Conservation (phyloP, 2,888 invertebrate genomes). For the Eilema sororculum region DNA sequence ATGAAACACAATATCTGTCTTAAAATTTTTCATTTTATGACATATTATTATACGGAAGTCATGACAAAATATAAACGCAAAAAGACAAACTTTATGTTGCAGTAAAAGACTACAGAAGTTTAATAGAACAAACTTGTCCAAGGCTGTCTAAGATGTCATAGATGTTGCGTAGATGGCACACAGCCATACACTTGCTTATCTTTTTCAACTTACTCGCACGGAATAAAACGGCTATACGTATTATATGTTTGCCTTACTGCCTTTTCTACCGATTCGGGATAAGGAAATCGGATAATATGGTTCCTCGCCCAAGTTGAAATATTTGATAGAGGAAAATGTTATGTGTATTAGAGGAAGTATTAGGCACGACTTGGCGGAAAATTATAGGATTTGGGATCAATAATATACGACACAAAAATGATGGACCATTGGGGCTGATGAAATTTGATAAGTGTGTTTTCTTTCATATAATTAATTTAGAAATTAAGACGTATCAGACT, state of each 20-base stretch:
- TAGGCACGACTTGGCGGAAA: constrained; percentile 13
- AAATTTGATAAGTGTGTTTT: not conserved
- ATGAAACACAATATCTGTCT: not conserved
- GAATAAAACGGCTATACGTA: constrained; percentile 37
- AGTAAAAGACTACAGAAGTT: constrained; percentile 35
- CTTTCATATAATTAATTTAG: not conserved
- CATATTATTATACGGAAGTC: constrained; percentile 15
- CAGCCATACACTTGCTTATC: constrained; percentile 45
- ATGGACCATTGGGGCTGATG: not conserved
- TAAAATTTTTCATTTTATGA: not conserved
- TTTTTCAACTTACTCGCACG: constrained; percentile 31
- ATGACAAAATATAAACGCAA: constrained; percentile 32
- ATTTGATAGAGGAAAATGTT: constrained; percentile 28
- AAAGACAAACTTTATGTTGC: constrained; percentile 30
- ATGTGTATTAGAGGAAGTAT: constrained; percentile 14
- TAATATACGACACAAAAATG: not conserved
- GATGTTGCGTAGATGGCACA: constrained; percentile 46
- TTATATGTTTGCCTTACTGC: constrained; percentile 27
- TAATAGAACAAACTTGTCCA: constrained; percentile 46
- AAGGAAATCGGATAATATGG: constrained; percentile 31
- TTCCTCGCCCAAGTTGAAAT: constrained; percentile 27
- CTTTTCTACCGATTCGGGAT: constrained; percentile 28
- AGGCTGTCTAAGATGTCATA: constrained; percentile 41
- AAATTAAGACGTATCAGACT: not conserved
- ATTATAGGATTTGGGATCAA: not conserved